Evolutionary conservation across 2,888 invertebrate species (phyloP).

Genomic region (Bimastos eiseni): DNA sequence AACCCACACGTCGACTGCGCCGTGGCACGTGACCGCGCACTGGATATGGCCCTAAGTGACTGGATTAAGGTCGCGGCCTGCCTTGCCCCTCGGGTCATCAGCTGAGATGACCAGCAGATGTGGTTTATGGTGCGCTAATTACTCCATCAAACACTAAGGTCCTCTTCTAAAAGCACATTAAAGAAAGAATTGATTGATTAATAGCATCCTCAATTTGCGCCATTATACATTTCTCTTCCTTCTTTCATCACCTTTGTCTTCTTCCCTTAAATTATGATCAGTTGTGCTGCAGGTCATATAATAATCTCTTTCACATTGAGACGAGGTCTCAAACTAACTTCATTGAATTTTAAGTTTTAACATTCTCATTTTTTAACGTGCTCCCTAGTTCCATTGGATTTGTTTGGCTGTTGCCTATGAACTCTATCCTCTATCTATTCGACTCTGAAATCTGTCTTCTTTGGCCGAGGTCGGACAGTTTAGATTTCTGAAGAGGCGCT

Average conservation of each 20-base stretch:
- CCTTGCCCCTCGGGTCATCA: neutral
- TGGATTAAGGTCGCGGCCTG: neutral
- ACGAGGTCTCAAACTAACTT: no score
- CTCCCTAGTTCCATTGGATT: no score
- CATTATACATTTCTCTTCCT: neutral
- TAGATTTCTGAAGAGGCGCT: no score
- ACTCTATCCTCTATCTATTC: no score
- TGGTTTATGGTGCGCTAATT: slow-evolving; percentile 13
- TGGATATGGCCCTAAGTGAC: neutral
- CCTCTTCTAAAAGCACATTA: neutral
- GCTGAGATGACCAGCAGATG: neutral
- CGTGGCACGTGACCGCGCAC: neutral
- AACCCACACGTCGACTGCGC: neutral
- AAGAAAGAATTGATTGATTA: neutral
- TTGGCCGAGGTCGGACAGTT: no score
- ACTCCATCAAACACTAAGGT: neutral
- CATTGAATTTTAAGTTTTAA: no score
- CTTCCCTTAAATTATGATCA: neutral
- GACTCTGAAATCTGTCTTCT: no score
- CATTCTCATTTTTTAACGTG: no score
- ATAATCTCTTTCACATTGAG: neutral
- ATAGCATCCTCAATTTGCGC: neutral
- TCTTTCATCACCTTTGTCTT: neutral
- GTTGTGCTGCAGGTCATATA: neutral
- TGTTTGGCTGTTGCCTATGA: no score